Conservation (phyloP, 2,113 vertebrate species). For the Rhinopomastus cyanomelas region DNA sequence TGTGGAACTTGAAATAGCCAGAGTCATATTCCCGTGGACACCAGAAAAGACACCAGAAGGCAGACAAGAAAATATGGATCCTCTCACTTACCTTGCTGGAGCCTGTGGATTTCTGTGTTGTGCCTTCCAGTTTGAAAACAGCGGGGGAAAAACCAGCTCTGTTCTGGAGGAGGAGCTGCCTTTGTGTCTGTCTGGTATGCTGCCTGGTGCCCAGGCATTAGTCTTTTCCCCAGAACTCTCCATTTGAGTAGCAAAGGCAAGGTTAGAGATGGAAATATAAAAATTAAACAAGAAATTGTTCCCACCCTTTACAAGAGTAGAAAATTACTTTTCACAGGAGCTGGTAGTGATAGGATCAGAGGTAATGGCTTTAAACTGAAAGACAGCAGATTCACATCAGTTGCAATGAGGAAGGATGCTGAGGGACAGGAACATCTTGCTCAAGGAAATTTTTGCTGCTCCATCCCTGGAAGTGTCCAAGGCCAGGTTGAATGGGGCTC, state of each 20-base stretch:
- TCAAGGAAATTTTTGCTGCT: too few relatives aligned
- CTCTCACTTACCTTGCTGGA: background rate
- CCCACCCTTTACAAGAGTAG: too few relatives aligned
- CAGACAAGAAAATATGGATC: background rate
- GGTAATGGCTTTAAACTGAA: too few relatives aligned
- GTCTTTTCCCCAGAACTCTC: background rate
- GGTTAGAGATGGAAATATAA: background rate
- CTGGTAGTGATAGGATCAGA: too few relatives aligned
- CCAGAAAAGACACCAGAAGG: background rate
- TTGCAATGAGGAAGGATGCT: too few relatives aligned
- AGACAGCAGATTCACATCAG: too few relatives aligned
- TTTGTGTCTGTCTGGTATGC: background rate
- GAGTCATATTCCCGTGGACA: background rate
- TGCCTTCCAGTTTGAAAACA: background rate
- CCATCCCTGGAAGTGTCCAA: too few relatives aligned
- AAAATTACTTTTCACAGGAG: too few relatives aligned
- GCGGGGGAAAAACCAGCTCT: background rate
- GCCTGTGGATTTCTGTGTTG: background rate
- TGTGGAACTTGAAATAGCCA: background rate
- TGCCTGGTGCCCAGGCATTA: background rate
- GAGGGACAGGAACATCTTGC: too few relatives aligned
- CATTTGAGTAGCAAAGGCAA: background rate
- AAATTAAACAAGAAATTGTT: too few relatives aligned
- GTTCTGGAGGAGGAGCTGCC: background rate
- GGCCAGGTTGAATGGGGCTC: too few relatives aligned